Base-by-base conservation (phyloP, 2,888 invertebrate species). In the Eurytoma adleriae region DNA sequence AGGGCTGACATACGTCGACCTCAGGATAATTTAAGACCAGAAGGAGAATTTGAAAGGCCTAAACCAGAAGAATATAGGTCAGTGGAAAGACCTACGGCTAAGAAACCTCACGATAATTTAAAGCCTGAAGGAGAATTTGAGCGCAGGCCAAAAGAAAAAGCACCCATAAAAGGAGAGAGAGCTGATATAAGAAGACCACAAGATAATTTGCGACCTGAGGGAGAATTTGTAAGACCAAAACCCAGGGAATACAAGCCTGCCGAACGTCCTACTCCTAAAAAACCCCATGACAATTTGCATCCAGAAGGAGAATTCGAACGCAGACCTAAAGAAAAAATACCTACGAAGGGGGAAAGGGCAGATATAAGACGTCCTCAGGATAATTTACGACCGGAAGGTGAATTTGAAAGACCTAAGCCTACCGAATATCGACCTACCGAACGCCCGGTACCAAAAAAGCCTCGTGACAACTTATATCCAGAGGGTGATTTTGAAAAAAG, bases 31-130 rank as follows among this genome's bases (percentile, higher is more conserved):
- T 85, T 94, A 0, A 90, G 89, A 83, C 92, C 93, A 0, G 94
- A 94, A 86, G 94, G 94, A 1, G 92, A 93, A 2, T 92, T 92
- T 79, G 91, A 92, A 13, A 90, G 89, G 80, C 91, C 92, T 18
- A 92, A 91, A n/a, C 56, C 20, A 14, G 10, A 54, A 13, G 16
- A 13, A 1, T 62, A 84, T 94, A 93, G 92, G 86, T 92, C 92
- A 83, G 93, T 92, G 13, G 93, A 94, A 85, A 91, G 93, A 85
- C 92, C 93, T 20, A 91, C 93, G 68, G 92, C 87, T 84, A 89
- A 84, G 78, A 85, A 89, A 83, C 87, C 83, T 13, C 70, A 71
- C 20, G 84, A 93, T 82, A 93, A 93, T 86, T 88, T 92, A 13
- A 91, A 90, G 74, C 92, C 93, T 1, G 95, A 95, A 88, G 92